Evolutionary conservation across 1,140 invertebrate genomes (phyloP).

Genomic region (Mactra quadrangularis): DNA sequence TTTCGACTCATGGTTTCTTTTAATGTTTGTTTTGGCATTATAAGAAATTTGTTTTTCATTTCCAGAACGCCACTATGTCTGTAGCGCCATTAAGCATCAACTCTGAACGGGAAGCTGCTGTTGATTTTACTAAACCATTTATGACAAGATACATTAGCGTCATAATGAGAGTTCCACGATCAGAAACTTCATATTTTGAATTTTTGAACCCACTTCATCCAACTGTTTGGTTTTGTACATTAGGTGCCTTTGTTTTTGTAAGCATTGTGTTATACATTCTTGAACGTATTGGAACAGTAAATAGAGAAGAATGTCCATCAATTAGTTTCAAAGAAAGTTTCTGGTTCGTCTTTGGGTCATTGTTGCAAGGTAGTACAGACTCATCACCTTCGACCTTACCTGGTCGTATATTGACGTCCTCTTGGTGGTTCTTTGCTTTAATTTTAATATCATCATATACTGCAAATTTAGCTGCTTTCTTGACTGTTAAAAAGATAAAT

Average conservation of each 20-base stretch:
- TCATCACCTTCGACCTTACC: constrained; percentile 79
- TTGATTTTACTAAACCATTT: constrained; percentile 83
- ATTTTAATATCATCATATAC: constrained; percentile 84
- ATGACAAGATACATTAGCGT: constrained; percentile 82
- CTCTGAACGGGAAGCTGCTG: constrained; percentile 78
- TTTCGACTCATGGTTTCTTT: neutral
- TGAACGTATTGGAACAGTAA: constrained; percentile 95
- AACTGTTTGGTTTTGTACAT: constrained; percentile 84
- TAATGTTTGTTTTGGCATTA: neutral
- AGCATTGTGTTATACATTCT: constrained; percentile 94
- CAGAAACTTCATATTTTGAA: constrained; percentile 90
- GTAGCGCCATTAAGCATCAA: constrained; percentile 81
- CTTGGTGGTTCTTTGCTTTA: constrained; percentile 83
- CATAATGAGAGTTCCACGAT: constrained; percentile 76
- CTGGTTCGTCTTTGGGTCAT: constrained; percentile 82
- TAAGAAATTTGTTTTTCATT: neutral
- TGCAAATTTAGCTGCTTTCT: constrained; percentile 83
- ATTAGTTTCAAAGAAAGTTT: constrained; percentile 81
- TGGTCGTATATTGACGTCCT: constrained; percentile 80
- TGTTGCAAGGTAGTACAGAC: constrained; percentile 79
- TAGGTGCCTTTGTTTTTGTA: constrained; percentile 88
- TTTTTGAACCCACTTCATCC: constrained; percentile 98
- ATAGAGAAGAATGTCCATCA: constrained; percentile 65
- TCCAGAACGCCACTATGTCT: constrained; percentile 82
- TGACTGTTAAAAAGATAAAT: constrained; percentile 83